Evolutionary conservation across 2,888 invertebrate species (phyloP), one percentile per base, ranked within the genome.

Genomic region (Exocentrus adspersus): DNA sequence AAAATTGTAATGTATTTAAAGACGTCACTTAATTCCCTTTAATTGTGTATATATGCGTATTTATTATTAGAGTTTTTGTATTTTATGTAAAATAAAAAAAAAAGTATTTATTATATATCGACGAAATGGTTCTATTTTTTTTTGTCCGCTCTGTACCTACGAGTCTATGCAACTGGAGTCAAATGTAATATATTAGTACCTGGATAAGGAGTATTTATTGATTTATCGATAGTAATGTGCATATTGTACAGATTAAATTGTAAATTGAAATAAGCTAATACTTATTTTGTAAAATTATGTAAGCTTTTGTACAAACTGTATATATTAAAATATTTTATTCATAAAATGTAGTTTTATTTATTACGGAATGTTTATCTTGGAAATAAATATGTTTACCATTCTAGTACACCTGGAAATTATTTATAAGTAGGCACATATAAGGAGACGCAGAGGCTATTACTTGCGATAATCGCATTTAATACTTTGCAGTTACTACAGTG

Each of bases 121-220:
- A 51, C 2, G 28, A 9, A 51, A 51, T 37, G 30, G 32, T 51
- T 37, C 24, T 12, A n/a, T 51, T n/a, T n/a, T 57, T 54, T 20
- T 42, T 45, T 12, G 12, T 6, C 14, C 57, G 19, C 46, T 46
- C 32, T 57, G 57, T 57, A 57, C 32, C 14, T 12, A 28, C 32
- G 20, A 20, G 19, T 46, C 32, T 57, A 63, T 65, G 69, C 70
- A 71, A 69, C 57, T 60, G 59, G n/a, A 79, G 79, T 80, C 78
- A 80, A 77, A 70, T 82, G 81, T 82, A 80, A 80, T 78, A 80
- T 81, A 80, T 79, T 80, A 78, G 82, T 82, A 82, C 81, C 82
- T 82, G 82, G 77, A 75, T 80, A 80, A 80, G 81, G 81, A 78
- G 77, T 82, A 81, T 81, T 81, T 81, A 81, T 82, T 81, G 69